These are phyloP conservation scores for Sitophilus oryzae DNA, from an alignment of 1,140 invertebrate species.

Conservation along the genomic window DNA sequence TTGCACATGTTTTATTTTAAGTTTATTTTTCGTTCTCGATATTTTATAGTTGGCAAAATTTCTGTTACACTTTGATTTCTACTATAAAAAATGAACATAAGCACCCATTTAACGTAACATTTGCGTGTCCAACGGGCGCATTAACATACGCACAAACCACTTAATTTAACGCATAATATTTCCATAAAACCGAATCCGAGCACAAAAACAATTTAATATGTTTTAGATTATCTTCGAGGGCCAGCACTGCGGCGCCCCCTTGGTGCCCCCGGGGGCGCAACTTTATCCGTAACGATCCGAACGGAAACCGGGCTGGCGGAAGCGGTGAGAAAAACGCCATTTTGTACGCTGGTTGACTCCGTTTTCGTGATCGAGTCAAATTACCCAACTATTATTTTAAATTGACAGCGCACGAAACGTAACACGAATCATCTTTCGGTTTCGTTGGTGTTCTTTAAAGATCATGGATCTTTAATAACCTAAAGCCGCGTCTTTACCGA, in stretches of 20 bases:
- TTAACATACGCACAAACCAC: not conserved
- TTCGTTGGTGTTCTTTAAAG: too few relatives aligned
- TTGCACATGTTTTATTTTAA: too few relatives aligned
- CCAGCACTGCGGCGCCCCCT: too few relatives aligned
- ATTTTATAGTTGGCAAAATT: too few relatives aligned
- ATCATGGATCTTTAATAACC: too few relatives aligned
- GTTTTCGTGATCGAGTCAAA: slow-evolving; percentile 39
- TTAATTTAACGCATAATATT: not conserved
- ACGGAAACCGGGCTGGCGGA: slow-evolving; percentile 41
- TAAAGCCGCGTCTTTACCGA: too few relatives aligned
- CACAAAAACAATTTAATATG: not conserved
- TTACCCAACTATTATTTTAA: slow-evolving; percentile 41
- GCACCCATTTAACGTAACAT: too few relatives aligned
- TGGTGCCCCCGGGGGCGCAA: not conserved
- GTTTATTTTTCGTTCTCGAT: too few relatives aligned
- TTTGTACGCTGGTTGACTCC: slow-evolving; percentile 46
- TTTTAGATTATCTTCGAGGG: not conserved
- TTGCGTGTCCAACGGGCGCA: not conserved
- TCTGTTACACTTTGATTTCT: too few relatives aligned
- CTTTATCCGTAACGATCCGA: slow-evolving; percentile 43
- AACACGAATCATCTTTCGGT: too few relatives aligned
- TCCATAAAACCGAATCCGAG: not conserved
- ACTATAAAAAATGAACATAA: too few relatives aligned
- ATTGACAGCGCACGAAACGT: too few relatives aligned
- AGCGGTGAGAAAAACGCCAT: slow-evolving; percentile 47